Conservation (phyloP, 2,888 invertebrate species). For the Cryptophagus acutangulus region DNA sequence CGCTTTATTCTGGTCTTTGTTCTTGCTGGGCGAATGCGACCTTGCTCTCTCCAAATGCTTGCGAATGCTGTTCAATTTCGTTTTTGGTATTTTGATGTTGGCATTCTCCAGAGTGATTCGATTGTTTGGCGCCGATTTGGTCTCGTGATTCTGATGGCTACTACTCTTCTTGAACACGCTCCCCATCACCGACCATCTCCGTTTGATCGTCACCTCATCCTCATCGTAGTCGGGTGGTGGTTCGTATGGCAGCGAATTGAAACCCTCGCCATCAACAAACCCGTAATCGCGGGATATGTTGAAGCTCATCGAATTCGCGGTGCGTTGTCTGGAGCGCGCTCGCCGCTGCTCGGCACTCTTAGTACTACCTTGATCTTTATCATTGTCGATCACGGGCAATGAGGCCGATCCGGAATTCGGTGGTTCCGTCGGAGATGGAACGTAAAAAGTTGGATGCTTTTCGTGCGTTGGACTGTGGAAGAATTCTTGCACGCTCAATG, state of each 20-base stretch:
- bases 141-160: conserved; percentile 20
- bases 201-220: conserved; percentile 26
- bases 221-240: conserved; percentile 47
- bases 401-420: conserved; percentile 29
- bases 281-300: conserved; percentile 36
- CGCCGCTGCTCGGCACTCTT: conserved; percentile 25
- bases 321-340: conserved; percentile 34
- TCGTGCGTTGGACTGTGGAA: conserved; percentile 47
- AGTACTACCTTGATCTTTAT: conserved; percentile 2
- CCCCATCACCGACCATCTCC: conserved; percentile 43
- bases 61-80: conserved; percentile 34
- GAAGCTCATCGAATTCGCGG: conserved; percentile 27
- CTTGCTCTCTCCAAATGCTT: conserved; percentile 41
- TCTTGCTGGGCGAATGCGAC: conserved; percentile 45
- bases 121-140: conserved; percentile 18
- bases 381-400: conserved; percentile 23
- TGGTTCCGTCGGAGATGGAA: conserved; percentile 58
- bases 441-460: conserved; percentile 62
- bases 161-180: conserved; percentile 27
- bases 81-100: conserved; percentile 44
- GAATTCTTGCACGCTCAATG: conserved; percentile 66
- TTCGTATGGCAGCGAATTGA: conserved; percentile 42
- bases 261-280: conserved; percentile 41
- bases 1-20: conserved; percentile 35
- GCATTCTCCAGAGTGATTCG: conserved; percentile 32